Evolutionary conservation across 2,113 vertebrate genomes (phyloP).

Genomic region (Erpornis zantholeuca): DNA sequence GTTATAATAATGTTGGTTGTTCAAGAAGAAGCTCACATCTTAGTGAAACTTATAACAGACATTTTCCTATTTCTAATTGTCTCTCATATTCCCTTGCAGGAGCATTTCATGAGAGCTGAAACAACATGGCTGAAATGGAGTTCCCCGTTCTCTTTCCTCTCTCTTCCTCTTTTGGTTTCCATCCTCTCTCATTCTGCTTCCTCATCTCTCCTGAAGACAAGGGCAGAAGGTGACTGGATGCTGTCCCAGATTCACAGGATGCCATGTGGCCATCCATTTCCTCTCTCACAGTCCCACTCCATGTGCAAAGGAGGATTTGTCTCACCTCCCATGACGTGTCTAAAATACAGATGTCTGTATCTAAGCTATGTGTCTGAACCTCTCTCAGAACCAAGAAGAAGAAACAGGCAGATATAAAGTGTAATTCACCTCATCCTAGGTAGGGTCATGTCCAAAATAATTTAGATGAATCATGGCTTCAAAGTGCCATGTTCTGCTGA

Average conservation of each 20-base stretch:
- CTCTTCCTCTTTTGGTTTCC: not conserved
- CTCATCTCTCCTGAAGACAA: not conserved
- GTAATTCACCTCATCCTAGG: not conserved
- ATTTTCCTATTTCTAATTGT: not conserved
- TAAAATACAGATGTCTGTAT: not conserved
- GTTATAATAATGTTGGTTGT: not conserved
- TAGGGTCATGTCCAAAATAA: not conserved
- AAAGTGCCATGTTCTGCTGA: not conserved
- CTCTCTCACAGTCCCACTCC: not conserved
- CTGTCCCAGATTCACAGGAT: not conserved
- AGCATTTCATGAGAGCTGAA: not conserved
- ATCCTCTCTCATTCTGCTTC: not conserved
- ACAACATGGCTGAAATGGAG: not conserved
- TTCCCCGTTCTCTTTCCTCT: not conserved
- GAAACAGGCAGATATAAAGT: not conserved
- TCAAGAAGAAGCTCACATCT: not conserved
- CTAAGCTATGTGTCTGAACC: not conserved
- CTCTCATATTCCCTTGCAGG: not conserved
- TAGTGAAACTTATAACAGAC: not conserved
- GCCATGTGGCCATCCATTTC: not conserved
- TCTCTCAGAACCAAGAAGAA: not conserved
- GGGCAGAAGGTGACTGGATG: not conserved
- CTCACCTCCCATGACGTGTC: not conserved
- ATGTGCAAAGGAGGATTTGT: not conserved
- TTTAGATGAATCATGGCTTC: not conserved